Conservation (phyloP, 1,140 invertebrate genomes). For the Bombus picipes region DNA sequence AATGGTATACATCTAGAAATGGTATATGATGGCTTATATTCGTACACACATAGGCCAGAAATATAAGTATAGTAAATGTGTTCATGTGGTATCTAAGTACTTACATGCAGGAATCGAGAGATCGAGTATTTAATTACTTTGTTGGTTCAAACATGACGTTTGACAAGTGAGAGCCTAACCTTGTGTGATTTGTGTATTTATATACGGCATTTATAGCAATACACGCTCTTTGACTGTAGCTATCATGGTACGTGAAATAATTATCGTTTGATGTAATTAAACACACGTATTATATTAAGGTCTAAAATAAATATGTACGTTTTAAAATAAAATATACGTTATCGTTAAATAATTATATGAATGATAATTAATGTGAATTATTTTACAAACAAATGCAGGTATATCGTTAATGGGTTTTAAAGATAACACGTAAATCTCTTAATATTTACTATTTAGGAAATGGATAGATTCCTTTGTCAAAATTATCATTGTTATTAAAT, state of each 20-base stretch:
- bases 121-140: conserved; percentile 29
- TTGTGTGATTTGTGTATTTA: conserved; percentile 48
- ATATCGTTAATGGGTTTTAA: neutral
- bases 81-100: neutral
- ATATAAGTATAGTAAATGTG: neutral
- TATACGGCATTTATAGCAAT: conserved; percentile 48
- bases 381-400: neutral
- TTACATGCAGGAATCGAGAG: neutral
- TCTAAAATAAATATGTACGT: neutral
- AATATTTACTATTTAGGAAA: neutral
- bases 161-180: conserved; percentile 58
- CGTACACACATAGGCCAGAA: neutral
- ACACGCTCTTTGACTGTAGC: neutral
- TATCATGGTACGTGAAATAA: conserved; percentile 55
- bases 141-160: conserved; percentile 51
- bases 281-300: neutral
- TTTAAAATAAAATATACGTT: neutral
- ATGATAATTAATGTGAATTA: neutral
- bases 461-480: neutral
- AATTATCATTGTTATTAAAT: neutral
- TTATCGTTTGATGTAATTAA: neutral
- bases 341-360: neutral
- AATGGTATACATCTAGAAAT: neutral
- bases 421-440: neutral
- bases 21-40: neutral